Evolutionary conservation across 2,888 invertebrate genomes (phyloP).

Genomic region (Chrysomela aeneicollis): DNA sequence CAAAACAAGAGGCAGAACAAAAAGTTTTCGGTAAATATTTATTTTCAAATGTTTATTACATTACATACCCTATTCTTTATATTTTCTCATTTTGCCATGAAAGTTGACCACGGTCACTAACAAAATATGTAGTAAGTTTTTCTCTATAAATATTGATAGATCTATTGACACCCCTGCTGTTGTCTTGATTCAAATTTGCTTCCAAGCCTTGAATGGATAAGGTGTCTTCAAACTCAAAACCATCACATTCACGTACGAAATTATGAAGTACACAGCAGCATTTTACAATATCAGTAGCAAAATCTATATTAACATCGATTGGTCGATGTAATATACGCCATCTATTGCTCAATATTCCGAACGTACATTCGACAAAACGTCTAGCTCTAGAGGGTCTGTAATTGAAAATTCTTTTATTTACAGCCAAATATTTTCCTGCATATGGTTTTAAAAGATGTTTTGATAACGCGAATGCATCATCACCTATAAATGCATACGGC

Average conservation of each 20-base stretch:
- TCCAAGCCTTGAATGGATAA: not conserved
- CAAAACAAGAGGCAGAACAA: slow-evolving; percentile 18
- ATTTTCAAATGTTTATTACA: slow-evolving; percentile 15
- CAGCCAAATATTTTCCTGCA: slow-evolving; percentile 17
- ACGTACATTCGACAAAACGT: slow-evolving; percentile 16
- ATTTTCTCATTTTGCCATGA: slow-evolving; percentile 19
- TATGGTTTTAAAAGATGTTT: slow-evolving; percentile 13
- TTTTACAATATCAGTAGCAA: slow-evolving; percentile 19
- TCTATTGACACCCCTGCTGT: slow-evolving; percentile 1
- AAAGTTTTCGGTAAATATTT: slow-evolving; percentile 12
- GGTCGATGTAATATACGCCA: slow-evolving; percentile 20
- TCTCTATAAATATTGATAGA: slow-evolving; percentile 9
- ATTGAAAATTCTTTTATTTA: slow-evolving; percentile 18
- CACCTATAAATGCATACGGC: slow-evolving; percentile 16
- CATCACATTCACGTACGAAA: slow-evolving; percentile 10
- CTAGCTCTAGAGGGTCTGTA: slow-evolving; percentile 15
- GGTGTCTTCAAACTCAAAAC: slow-evolving; percentile 18
- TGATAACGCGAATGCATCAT: slow-evolving; percentile 17
- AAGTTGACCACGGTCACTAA: slow-evolving; percentile 17
- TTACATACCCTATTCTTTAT: slow-evolving; percentile 13
- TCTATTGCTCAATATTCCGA: slow-evolving; percentile 18
- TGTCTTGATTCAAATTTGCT: too few relatives aligned
- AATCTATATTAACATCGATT: slow-evolving; percentile 17
- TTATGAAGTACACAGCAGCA: slow-evolving; percentile 19
- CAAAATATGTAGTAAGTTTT: slow-evolving; percentile 15